Percentiles rank a stretch among this genome's conserved stretches.
Conservation (phyloP, 2,797 vertebrate genomes). For the Syngnathus rostellatus region DNA sequence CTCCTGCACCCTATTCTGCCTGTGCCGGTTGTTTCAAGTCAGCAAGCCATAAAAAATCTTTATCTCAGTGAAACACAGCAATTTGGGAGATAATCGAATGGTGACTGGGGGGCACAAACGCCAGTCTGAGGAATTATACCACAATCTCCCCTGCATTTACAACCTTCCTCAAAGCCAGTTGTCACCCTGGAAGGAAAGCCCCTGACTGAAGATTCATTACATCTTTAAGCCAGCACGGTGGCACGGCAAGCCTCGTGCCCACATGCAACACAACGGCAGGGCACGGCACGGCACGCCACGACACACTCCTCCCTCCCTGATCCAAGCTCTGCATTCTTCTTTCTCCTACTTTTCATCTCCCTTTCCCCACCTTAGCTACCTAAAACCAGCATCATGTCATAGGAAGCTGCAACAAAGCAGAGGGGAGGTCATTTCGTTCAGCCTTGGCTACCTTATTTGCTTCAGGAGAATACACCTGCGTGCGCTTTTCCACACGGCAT, state of each 20-base stretch:
- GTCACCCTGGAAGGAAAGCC: constrained; percentile 85
- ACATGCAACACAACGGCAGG: constrained; percentile 68
- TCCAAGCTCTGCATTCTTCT: constrained; percentile 41
- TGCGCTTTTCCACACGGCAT: not conserved
- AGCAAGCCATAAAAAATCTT: constrained; percentile 99
- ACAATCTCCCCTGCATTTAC: constrained; percentile 99
- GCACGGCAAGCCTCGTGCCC: constrained; percentile 73
- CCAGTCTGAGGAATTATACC: constrained; percentile 99
- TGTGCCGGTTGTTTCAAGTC: constrained; percentile 98
- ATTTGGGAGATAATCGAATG: constrained; percentile 99
- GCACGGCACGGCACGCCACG: constrained; percentile 30
- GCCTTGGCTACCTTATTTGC: not conserved
- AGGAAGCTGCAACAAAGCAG: constrained; percentile 22
- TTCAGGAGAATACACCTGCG: constrained; percentile 14
- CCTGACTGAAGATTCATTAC: constrained; percentile 89
- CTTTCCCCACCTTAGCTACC: constrained; percentile 35
- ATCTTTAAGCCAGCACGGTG: constrained; percentile 84
- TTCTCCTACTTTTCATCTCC: constrained; percentile 29
- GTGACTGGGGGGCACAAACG: constrained; percentile 99
- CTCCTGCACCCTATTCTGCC: constrained; percentile 70
- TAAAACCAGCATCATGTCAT: constrained; percentile 37
- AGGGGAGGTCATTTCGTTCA: constrained; percentile 16
- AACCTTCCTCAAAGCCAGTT: constrained; percentile 95
- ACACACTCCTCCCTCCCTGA: constrained; percentile 61
- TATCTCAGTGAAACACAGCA: constrained; percentile 99